These are phyloP conservation scores for Tetragnatha versicolor DNA, from an alignment of 1,140 invertebrate genomes.

Conservation along the genomic window DNA sequence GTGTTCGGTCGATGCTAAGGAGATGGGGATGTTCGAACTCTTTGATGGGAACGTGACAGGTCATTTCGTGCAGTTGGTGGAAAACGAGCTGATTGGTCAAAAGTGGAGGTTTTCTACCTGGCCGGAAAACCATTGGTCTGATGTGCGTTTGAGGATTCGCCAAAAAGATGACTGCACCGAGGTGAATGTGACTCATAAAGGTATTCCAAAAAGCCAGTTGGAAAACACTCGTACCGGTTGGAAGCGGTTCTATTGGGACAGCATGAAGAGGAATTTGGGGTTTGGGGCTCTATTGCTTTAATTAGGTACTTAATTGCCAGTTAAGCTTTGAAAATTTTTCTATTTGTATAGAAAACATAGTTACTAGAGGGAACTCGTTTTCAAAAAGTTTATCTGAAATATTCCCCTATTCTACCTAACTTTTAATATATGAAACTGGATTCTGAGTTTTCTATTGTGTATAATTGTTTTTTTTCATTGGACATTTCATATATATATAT, in stretches of 20 bases:
- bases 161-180: conserved; percentile 86
- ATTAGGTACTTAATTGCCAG: too few relatives aligned
- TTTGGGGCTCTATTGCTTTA: conserved; percentile 55
- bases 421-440: too few relatives aligned
- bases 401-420: too few relatives aligned
- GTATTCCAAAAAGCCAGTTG: conserved; percentile 54
- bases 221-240: conserved; percentile 58
- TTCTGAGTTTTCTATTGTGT: too few relatives aligned
- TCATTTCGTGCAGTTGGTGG: conserved; percentile 82
- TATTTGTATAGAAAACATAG: too few relatives aligned
- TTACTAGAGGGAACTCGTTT: too few relatives aligned
- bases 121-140: conserved; percentile 90
- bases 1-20: conserved; percentile 74
- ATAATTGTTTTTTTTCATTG: too few relatives aligned
- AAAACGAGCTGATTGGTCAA: conserved; percentile 84
- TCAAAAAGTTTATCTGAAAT: too few relatives aligned
- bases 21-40: conserved; percentile 86
- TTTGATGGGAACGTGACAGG: conserved; percentile 92
- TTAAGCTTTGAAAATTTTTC: too few relatives aligned
- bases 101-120: conserved; percentile 94
- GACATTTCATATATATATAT: too few relatives aligned
- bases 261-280: conserved; percentile 58
- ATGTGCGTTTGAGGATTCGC: conserved; percentile 82
- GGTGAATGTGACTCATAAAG: conserved; percentile 76
- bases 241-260: conserved; percentile 58